Base-by-base conservation (phyloP, 2,888 invertebrate genomes). In the Hypolimnas misippus region DNA sequence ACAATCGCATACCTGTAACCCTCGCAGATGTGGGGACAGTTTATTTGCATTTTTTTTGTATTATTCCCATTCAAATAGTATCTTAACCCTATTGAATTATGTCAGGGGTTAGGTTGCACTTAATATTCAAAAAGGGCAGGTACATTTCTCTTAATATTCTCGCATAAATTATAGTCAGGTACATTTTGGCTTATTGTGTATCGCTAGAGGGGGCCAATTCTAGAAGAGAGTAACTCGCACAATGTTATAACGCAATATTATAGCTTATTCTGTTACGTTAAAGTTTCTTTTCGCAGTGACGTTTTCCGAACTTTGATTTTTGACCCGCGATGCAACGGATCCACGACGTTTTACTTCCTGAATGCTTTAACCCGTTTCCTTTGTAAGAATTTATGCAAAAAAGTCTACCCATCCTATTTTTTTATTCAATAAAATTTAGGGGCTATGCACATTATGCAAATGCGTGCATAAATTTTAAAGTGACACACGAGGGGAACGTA, bases 81-180 rank as follows among this genome's bases (percentile, higher is more conserved):
- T 92, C 91, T 91, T 87, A 92, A 90, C 90, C 90, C 91, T 79
- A 89, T 91, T 89, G 84, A 89, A 77, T 87, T 90, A 92, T 90
- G 91, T 89, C 87, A 92, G 92, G 92, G 92, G 92, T 92, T 91
- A 92, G 86, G 91, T 92, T 92, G 88, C 92, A 92, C 91, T 92
- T 92, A 92, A 92, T 91, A 92, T 92, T 92, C 92, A 88, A 86
- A 86, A 87, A 92, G 91, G 92, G 92, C 92, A 92, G 92, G 92
- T 92, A 92, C 92, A 90, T 92, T 91, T 89, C 88, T 88, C 87
- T 87, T 89, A 92, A 92, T 90, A 91, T 88, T 92, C 87, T 90
- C 89, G 92, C 91, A 92, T 92, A 92, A 92, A 92, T 92, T 92
- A 92, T 85, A 92, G 89, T 91, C 92, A 92, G 92, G 92, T 92